These are phyloP conservation scores for Patella depressa DNA, from an alignment of 2,888 invertebrate genomes.

Conservation along the genomic window DNA sequence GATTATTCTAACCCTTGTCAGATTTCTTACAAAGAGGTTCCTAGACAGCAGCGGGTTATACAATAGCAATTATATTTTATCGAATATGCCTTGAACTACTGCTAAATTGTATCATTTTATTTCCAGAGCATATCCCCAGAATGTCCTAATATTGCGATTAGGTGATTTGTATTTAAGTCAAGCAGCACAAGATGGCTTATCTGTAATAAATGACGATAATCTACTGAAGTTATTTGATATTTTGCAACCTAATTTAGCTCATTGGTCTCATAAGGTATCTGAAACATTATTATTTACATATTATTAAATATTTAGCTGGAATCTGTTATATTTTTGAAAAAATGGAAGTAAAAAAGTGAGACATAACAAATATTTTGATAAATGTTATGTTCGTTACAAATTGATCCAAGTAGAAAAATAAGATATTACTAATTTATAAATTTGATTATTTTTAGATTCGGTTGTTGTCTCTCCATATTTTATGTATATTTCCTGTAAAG, in stretches of 20 bases:
- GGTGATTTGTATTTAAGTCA: conserved; percentile 62
- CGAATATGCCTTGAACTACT: background rate
- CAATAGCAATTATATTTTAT: no score
- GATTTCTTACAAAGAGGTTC: no score
- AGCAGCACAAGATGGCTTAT: conserved; percentile 27
- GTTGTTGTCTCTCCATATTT: conserved; percentile 81
- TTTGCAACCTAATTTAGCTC: conserved; percentile 78
- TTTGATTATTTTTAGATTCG: conserved; percentile 74
- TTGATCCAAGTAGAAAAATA: no score
- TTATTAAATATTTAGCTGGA: no score
- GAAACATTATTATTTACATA: no score
- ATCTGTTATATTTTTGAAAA: no score
- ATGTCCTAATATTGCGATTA: conserved; percentile 55
- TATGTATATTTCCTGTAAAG: conserved; percentile 76
- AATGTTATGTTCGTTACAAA: no score
- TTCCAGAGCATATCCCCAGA: conserved; percentile 50
- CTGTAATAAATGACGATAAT: conserved; percentile 44
- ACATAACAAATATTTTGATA: no score
- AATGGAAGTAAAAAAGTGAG: no score
- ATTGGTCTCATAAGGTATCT: conserved; percentile 79
- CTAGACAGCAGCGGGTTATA: no score
- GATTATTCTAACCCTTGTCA: no score
- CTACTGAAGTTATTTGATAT: conserved; percentile 73
- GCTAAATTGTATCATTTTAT: conserved; percentile 16
- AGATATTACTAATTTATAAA: background rate